Evolutionary conservation across 2,113 vertebrate species (phyloP).

Genomic region (Probosciger aterrimus): DNA sequence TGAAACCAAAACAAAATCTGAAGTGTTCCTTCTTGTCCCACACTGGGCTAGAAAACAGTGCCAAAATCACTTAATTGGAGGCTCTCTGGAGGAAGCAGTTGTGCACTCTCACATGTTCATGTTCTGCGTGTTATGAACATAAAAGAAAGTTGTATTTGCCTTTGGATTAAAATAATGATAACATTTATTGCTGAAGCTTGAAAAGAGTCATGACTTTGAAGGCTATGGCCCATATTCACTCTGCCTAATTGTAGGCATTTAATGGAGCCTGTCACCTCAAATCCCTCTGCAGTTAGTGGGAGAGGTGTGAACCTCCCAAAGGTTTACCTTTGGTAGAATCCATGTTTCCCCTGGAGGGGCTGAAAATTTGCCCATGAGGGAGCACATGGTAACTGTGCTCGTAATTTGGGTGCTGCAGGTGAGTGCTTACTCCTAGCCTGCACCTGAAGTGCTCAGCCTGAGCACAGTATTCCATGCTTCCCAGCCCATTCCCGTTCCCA

Average conservation of each 20-base stretch:
- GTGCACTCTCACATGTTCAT: neutral
- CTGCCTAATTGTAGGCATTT: neutral
- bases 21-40: conserved; percentile 9
- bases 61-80: conserved; percentile 44
- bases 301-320: conserved; percentile 11
- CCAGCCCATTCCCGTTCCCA: neutral
- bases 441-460: neutral
- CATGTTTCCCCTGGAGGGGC: neutral
- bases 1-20: conserved; percentile 49
- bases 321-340: neutral
- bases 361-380: neutral
- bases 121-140: neutral
- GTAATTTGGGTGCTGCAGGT: neutral
- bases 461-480: neutral
- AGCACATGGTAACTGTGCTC: neutral
- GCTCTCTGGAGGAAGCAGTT: conserved; percentile 6
- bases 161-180: conserved; percentile 40
- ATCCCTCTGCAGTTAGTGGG: neutral
- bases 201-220: neutral
- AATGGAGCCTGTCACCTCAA: neutral
- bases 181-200: conserved; percentile 2
- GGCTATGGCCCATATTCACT: neutral
- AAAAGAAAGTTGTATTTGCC: conserved; percentile 31
- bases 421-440: neutral
- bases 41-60: neutral